phyloP scores from a whole-genome alignment of 2,888 invertebrate species.

The Gastrophysa polygoni region DNA sequence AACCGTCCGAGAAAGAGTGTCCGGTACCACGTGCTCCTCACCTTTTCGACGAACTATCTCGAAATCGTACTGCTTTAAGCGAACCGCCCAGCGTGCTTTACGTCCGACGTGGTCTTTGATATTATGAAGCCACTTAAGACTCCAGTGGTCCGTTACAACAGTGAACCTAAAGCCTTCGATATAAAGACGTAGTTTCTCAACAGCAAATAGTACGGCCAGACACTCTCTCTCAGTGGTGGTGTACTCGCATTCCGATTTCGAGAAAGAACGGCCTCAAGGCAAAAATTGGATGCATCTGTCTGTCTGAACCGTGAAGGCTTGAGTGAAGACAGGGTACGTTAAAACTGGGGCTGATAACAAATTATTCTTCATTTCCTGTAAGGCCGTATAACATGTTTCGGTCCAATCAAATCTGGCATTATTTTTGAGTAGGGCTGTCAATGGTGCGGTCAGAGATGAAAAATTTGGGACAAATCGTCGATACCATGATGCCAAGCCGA shows the following conservation, averaged over 20 bases:
- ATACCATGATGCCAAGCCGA: conserved; percentile 36
- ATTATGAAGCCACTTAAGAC: conserved; percentile 19
- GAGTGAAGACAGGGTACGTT: conserved; percentile 27
- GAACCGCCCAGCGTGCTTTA: no score
- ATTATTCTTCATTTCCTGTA: conserved; percentile 18
- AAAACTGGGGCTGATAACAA: conserved; percentile 30
- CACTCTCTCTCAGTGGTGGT: conserved; percentile 31
- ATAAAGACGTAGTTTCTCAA: conserved; percentile 34
- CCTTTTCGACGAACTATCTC: conserved; percentile 12
- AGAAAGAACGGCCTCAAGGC: not conserved
- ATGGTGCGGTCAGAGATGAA: conserved; percentile 26
- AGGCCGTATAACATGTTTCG: conserved; percentile 20
- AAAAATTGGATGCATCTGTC: conserved; percentile 33
- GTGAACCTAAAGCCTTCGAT: conserved; percentile 18
- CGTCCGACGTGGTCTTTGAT: no score
- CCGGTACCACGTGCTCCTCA: conserved; percentile 19
- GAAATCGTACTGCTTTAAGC: conserved; percentile 30
- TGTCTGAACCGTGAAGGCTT: conserved; percentile 34
- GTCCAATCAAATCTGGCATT: conserved; percentile 24
- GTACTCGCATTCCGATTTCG: conserved; percentile 29
- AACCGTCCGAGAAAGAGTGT: conserved; percentile 26
- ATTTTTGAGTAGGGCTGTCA: conserved; percentile 27
- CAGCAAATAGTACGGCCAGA: conserved; percentile 27
- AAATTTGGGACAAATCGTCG: conserved; percentile 36
- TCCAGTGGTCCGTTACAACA: not conserved